phyloP scores from a whole-genome alignment of 2,888 invertebrate genomes.

The Pristionchus fissidentatus region DNA sequence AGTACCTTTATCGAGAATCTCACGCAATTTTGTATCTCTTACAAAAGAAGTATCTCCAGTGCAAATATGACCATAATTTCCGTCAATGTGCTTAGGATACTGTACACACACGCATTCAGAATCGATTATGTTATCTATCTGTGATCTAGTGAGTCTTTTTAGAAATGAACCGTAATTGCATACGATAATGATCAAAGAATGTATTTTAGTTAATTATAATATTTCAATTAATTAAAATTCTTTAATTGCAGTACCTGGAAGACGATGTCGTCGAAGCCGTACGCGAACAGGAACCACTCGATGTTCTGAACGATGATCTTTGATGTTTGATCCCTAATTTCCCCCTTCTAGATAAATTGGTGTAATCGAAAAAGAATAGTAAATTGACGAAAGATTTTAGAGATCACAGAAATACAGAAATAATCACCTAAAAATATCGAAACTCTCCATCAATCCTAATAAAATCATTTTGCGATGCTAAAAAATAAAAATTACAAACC shows the following conservation, averaged over 20 bases:
- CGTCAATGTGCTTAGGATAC: too few species aligned
- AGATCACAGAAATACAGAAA: background rate
- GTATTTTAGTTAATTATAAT: background rate
- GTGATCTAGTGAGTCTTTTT: too few species aligned
- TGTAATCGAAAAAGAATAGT: too few species aligned
- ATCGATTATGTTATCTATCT: background rate
- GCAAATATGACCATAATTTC: too few species aligned
- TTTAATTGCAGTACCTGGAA: background rate
- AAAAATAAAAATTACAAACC: too few species aligned
- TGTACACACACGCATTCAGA: background rate
- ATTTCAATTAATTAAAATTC: background rate
- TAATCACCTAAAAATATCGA: background rate
- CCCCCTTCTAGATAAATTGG: too few species aligned
- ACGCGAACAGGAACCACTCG: slow-evolving; percentile 18
- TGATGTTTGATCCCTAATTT: background rate
- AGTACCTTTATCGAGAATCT: too few species aligned
- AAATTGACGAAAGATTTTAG: background rate
- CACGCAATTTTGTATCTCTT: too few species aligned
- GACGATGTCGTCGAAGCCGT: slow-evolving; percentile 34
- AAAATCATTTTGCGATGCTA: too few species aligned
- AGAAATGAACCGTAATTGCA: background rate
- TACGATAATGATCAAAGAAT: background rate
- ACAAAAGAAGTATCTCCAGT: too few species aligned
- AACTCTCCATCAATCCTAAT: background rate
- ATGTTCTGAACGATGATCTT: background rate